A percentile compares a stretch with the other conserved stretches of the same genome.
phyloP scores from a whole-genome alignment of 2,797 vertebrate species.

The Erethizon dorsatum region DNA sequence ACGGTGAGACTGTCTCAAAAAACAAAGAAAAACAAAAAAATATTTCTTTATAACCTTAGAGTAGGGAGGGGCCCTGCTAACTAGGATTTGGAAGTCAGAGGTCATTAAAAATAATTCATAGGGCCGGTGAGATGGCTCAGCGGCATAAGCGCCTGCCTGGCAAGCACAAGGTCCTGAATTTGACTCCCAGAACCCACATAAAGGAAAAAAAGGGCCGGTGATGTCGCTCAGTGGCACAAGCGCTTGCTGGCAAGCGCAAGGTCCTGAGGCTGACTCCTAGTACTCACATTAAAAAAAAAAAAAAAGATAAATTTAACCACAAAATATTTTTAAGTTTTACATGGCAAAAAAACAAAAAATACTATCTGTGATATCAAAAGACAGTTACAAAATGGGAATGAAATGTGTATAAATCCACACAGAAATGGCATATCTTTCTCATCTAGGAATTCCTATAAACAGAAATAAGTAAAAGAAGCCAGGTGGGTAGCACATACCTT shows the following conservation, averaged over 20 bases:
- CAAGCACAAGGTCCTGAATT: no score
- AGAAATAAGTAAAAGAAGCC: neutral
- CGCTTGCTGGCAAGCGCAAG: no score
- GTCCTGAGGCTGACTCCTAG: no score
- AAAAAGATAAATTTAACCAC: conserved; percentile 20
- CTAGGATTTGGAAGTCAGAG: conserved; percentile 6
- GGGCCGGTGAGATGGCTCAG: no score
- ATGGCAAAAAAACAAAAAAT: conserved; percentile 46
- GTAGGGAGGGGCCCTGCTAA: neutral
- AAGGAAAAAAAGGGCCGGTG: no score
- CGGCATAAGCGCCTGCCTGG: no score
- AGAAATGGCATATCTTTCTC: conserved; percentile 23
- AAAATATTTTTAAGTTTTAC: conserved; percentile 8
- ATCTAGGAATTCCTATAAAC: conserved; percentile 1
- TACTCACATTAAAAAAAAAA: no score
- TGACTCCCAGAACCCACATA: no score
- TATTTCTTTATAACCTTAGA: conserved; percentile 45
- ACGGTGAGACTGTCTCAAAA: neutral
- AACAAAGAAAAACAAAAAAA: neutral
- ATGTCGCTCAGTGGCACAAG: no score
- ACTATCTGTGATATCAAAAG: neutral
- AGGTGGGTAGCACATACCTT: neutral
- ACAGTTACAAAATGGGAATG: conserved; percentile 7
- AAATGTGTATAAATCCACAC: neutral
- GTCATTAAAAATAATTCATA: conserved; percentile 60